Percentiles rank a stretch among this genome's conserved stretches.
These are phyloP conservation scores for Molorchus minor DNA, from an alignment of 2,888 invertebrate species.

Conservation along the genomic window DNA sequence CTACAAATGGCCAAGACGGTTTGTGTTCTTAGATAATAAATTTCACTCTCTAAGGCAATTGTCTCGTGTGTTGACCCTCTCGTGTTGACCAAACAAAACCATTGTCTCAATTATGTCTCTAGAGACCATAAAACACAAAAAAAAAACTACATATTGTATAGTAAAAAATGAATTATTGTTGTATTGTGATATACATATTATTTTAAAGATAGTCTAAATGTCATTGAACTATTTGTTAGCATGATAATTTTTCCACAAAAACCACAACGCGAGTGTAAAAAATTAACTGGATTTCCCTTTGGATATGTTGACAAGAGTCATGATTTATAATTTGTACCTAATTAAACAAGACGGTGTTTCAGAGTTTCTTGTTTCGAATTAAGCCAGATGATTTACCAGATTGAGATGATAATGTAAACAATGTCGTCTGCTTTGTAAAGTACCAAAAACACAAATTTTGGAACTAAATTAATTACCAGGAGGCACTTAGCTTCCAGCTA, in stretches of 20 bases:
- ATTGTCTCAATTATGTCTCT: slow-evolving; percentile 37
- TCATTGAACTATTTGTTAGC: no score
- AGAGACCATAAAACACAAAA: slow-evolving; percentile 1
- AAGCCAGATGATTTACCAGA: slow-evolving; percentile 39
- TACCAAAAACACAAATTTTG: slow-evolving; percentile 3
- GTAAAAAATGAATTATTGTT: no score
- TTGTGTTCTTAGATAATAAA: slow-evolving; percentile 35
- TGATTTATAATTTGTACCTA: slow-evolving; percentile 50
- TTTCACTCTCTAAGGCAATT: slow-evolving; percentile 35
- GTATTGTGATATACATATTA: not conserved
- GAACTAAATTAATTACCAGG: no score
- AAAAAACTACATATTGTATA: not conserved
- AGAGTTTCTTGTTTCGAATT: slow-evolving; percentile 37
- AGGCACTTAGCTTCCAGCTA: no score
- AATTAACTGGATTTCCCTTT: slow-evolving; percentile 36
- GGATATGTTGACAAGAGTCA: slow-evolving; percentile 44
- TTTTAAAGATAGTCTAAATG: not conserved
- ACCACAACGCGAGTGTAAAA: slow-evolving; percentile 33
- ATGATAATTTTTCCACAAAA: no score
- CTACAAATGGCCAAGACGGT: slow-evolving; percentile 36
- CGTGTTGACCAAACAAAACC: slow-evolving; percentile 40
- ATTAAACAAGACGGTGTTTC: slow-evolving; percentile 48
- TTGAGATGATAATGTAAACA: slow-evolving; percentile 39
- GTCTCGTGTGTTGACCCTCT: slow-evolving; percentile 36
- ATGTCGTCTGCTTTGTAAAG: slow-evolving; percentile 12